A percentile compares a stretch with the other conserved stretches of the same genome.
Evolutionary conservation across 2,797 vertebrate species (phyloP).

Genomic region (Cetoscarus ocellatus): DNA sequence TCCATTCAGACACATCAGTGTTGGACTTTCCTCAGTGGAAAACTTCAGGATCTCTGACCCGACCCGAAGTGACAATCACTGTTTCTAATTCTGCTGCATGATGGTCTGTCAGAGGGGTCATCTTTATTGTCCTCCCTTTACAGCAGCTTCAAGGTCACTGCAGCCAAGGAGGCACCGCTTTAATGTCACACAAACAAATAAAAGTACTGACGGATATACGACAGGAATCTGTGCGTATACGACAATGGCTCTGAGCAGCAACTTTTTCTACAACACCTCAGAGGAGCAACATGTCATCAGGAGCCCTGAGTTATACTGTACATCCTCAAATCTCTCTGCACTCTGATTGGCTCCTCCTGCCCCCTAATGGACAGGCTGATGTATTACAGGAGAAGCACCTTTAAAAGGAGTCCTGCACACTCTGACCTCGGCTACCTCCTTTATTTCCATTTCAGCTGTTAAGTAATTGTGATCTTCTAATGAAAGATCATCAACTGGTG

Average conservation of each 20-base stretch:
- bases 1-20: constrained; percentile 43
- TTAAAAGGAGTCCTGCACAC: neutral
- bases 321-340: neutral
- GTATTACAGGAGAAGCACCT: neutral
- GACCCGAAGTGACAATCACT: constrained; percentile 21
- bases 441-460: too few species aligned
- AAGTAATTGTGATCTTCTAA: too few species aligned
- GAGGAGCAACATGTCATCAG: too few species aligned
- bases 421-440: too few species aligned
- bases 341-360: constrained; percentile 36
- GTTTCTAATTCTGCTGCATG: constrained; percentile 1
- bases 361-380: constrained; percentile 57
- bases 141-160: constrained; percentile 40
- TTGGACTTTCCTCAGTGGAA: constrained; percentile 57
- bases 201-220: constrained; percentile 23
- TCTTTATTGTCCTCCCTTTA: constrained; percentile 27
- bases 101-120: too few species aligned
- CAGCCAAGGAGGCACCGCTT: neutral
- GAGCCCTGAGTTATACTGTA: neutral
- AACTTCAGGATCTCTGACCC: constrained; percentile 36
- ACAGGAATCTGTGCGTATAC: neutral
- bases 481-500: too few species aligned
- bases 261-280: too few species aligned
- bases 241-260: neutral
- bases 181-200: constrained; percentile 22